Percentiles rank a stretch among this genome's conserved stretches.
phyloP scores from a whole-genome alignment of 2,113 vertebrate genomes.

The Ariopsis seemanni region DNA sequence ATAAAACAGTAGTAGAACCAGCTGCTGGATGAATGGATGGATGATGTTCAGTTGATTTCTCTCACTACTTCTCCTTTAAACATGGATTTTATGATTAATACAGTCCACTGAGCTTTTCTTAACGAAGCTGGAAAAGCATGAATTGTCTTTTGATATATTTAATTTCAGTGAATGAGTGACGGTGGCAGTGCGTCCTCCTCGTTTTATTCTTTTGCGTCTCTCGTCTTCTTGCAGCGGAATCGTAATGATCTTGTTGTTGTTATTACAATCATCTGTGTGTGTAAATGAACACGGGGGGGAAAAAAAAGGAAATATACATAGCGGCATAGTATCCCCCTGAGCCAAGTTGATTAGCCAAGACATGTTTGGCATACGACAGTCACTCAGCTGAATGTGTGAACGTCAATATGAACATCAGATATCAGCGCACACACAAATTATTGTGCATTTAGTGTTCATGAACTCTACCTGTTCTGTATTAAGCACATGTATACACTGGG shows the following conservation, averaged over 20 bases:
- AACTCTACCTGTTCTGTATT: background rate
- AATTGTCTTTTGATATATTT: constrained; percentile 28
- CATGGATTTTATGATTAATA: constrained; percentile 39
- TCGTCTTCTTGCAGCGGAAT: background rate
- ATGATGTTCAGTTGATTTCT: background rate
- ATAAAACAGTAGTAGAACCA: background rate
- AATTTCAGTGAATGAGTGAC: constrained; percentile 9
- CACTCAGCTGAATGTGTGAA: background rate
- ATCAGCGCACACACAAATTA: background rate
- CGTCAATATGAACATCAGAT: background rate
- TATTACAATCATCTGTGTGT: background rate
- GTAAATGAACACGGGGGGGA: background rate
- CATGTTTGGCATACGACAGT: background rate
- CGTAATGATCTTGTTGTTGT: background rate
- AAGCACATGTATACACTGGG: background rate
- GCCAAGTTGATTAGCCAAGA: background rate
- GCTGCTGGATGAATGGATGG: background rate
- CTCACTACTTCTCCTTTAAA: constrained; percentile 10
- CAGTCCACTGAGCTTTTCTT: background rate
- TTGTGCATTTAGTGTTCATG: background rate
- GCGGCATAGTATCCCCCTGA: background rate
- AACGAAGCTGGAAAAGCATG: constrained; percentile 17
- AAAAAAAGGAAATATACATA: no score
- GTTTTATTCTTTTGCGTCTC: background rate
- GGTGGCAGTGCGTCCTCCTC: background rate